Conservation (phyloP, 2,797 vertebrate genomes). For the Hemibagrus guttatus region DNA sequence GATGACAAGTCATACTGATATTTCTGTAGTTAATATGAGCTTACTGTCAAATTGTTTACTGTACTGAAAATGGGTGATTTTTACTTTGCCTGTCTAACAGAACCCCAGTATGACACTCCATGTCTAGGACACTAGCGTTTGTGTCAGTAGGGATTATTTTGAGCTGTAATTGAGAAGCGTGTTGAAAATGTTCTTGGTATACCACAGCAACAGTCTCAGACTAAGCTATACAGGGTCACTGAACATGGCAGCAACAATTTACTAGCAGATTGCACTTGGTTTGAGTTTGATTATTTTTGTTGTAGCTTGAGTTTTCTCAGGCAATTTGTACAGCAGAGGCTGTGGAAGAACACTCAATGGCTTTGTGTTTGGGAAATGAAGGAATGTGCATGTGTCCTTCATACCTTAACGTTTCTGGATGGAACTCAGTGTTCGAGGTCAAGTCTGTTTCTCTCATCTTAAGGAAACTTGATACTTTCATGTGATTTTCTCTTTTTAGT, state of each 20-base stretch:
- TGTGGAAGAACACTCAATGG: conserved; percentile 32
- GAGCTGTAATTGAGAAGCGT: conserved; percentile 59
- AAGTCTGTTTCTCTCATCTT: conserved; percentile 72
- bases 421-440: conserved; percentile 60
- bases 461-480: conserved; percentile 66
- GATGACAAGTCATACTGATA: background rate
- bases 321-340: conserved; percentile 40
- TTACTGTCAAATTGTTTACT: conserved; percentile 11
- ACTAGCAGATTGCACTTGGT: conserved; percentile 27
- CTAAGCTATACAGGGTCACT: conserved; percentile 38
- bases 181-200: conserved; percentile 54
- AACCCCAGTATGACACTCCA: conserved; percentile 33
- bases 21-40: conserved; percentile 4
- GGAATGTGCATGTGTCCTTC: conserved; percentile 65
- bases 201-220: conserved; percentile 54
- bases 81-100: conserved; percentile 41
- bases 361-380: conserved; percentile 43
- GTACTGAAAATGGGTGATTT: conserved; percentile 40
- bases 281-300: conserved; percentile 44
- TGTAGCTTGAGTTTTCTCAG: conserved; percentile 46
- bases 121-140: conserved; percentile 43
- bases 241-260: conserved; percentile 46
- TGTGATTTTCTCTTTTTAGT: conserved; percentile 67
- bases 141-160: conserved; percentile 57
- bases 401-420: conserved; percentile 65